Evolutionary conservation across 2,113 vertebrate species (phyloP), one percentile per base, ranked within the genome.

Genomic region (Dasyornis broadbenti): DNA sequence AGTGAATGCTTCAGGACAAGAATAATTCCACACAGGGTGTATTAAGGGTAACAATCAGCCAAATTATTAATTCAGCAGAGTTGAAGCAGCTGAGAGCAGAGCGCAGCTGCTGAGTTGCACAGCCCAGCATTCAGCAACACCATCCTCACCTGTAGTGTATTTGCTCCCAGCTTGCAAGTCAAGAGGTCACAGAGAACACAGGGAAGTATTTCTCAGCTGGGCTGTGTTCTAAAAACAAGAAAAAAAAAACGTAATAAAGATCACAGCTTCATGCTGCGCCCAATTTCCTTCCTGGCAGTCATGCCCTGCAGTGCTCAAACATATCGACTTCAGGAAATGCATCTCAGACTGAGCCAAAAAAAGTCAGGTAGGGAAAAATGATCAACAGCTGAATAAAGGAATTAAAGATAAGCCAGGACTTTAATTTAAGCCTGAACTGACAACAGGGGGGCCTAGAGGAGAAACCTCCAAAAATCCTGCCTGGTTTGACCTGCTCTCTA

Each of bases 291-390:
- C 13, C 82, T 44, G 19, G 45, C 42, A 80, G 35, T 17, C 35
- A 5, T 5, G 18, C 23, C 56, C 40, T 44, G n/a, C 7, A n/a
- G n/a, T 3, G n/a, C 50, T 54, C 20, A 26, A 15, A 54, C 0
- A 0, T 17, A 56, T 18, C 1, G 2, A 28, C 22, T 53, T 54
- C 65, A 40, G 31, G 11, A 65, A 52, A 56, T 1, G 0, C 30
- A 50, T 4, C 65, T 78, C 68, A 21, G 40, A 52, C 50, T 23
- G 26, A 57, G 0, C 24, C 63, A 94, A 37, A 73, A 15, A 80
- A 83, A 83, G 64, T 9, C 72, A 59, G 22, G 26, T 61, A 20
- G 4, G 9, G 7, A 19, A 59, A 82, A 47, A 56, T 0, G 3
- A 21, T 28, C 53, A 56, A 15, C 15, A 40, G 8, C 7, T 68